A percentile compares a stretch with the other conserved stretches of the same genome.
phyloP scores from a whole-genome alignment of 2,113 vertebrate genomes.

The Neodon shergylaensis region DNA sequence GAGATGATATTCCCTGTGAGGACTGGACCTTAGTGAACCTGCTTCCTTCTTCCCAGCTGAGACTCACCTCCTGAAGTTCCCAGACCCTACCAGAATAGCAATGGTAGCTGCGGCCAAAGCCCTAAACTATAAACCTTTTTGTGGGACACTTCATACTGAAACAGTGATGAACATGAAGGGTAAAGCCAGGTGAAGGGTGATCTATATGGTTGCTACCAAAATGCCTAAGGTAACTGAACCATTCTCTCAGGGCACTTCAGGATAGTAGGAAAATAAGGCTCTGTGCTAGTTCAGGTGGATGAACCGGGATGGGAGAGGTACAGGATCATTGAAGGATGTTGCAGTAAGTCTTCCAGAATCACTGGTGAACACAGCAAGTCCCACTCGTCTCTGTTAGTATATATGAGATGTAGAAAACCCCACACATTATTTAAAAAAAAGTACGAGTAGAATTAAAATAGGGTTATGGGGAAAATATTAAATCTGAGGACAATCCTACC shows the following conservation, averaged over 20 bases:
- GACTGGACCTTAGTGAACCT: neutral
- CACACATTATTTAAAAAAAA: constrained; percentile 62
- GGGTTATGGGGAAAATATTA: constrained; percentile 65
- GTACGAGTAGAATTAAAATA: constrained; percentile 65
- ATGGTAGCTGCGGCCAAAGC: too few species aligned
- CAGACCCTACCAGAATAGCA: neutral
- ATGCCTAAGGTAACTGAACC: neutral
- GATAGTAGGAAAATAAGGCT: neutral
- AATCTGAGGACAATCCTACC: constrained; percentile 71
- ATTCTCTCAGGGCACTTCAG: neutral
- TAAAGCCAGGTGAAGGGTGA: neutral
- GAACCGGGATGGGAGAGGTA: neutral
- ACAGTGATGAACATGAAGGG: neutral
- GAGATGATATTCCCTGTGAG: neutral
- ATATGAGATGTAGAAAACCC: constrained; percentile 50
- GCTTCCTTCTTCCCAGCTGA: neutral
- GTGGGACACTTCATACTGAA: neutral
- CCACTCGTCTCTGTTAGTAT: constrained; percentile 13
- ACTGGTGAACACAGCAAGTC: neutral
- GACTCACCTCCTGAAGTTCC: neutral
- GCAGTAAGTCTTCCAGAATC: constrained; percentile 37
- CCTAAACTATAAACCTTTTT: neutral
- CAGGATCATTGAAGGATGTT: neutral
- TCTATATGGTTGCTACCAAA: neutral
- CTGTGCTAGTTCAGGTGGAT: constrained; percentile 13